Evolutionary conservation across 2,797 vertebrate species (phyloP).

Genomic region (Macroramphosus scolopax): DNA sequence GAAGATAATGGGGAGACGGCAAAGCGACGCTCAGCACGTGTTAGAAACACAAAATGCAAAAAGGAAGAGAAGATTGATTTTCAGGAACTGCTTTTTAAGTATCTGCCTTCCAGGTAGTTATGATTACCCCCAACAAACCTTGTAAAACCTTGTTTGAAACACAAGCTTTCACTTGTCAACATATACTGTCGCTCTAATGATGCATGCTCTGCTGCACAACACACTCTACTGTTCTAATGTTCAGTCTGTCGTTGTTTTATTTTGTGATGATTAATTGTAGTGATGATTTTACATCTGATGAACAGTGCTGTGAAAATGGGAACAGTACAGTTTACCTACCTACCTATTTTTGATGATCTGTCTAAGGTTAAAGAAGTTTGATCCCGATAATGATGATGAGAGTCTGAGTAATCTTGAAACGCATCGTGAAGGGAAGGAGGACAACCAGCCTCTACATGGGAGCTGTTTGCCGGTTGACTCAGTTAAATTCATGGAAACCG

Average conservation of each 20-base stretch:
- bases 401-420: conserved; percentile 87
- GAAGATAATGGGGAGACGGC: conserved; percentile 94
- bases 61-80: conserved; percentile 99
- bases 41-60: conserved; percentile 96
- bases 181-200: no score
- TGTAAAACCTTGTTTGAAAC: no score
- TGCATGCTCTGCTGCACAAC: no score
- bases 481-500: conserved; percentile 88
- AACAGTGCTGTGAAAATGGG: no score
- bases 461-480: conserved; percentile 80
- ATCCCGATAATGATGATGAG: conserved; percentile 92
- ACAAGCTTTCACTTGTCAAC: no score
- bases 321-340: no score
- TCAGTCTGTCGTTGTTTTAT: no score
- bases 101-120: conserved; percentile 91
- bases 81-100: conserved; percentile 93
- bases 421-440: conserved; percentile 83
- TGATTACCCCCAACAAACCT: background rate
- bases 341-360: conserved; percentile 1
- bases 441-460: conserved; percentile 77
- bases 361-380: conserved; percentile 88
- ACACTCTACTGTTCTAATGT: no score
- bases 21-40: conserved; percentile 93
- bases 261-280: no score
- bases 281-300: no score